phyloP scores from a whole-genome alignment of 2,113 vertebrate genomes.

The Nothocercus nigrocapillus region DNA sequence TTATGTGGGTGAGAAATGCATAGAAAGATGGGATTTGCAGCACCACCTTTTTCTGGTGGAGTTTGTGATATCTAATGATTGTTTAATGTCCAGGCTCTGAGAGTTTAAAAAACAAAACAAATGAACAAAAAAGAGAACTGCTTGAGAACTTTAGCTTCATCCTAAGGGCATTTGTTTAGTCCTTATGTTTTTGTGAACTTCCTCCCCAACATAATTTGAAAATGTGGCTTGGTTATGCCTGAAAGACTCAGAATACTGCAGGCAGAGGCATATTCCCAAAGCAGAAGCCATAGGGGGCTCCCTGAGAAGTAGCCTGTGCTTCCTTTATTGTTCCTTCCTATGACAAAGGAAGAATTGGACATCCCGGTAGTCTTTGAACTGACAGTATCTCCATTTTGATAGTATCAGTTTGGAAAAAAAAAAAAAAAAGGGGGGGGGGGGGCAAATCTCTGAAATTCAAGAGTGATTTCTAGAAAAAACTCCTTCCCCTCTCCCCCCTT shows the following conservation, averaged over 20 bases:
- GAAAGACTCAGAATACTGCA: conserved; percentile 13
- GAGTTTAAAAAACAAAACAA: background rate
- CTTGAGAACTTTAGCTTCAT: conserved; percentile 2
- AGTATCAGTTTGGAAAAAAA: background rate
- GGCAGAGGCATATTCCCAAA: background rate
- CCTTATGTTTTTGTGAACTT: background rate
- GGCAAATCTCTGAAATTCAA: conserved; percentile 24
- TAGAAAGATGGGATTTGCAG: background rate
- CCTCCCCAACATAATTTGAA: background rate
- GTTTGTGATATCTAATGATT: background rate
- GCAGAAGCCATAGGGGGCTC: background rate
- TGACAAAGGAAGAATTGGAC: background rate
- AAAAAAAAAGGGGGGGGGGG: background rate
- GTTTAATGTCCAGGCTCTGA: background rate
- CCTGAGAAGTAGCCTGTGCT: background rate
- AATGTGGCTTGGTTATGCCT: background rate
- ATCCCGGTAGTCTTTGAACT: background rate
- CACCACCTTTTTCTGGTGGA: background rate
- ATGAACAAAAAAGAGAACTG: background rate
- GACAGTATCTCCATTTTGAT: background rate
- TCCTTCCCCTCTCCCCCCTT: background rate
- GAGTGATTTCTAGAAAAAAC: background rate
- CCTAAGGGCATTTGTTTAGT: background rate
- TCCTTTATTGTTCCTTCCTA: conserved; percentile 36
- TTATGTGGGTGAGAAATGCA: background rate